phyloP scores from a whole-genome alignment of 2,888 invertebrate genomes.

The Cephus sareptanus region DNA sequence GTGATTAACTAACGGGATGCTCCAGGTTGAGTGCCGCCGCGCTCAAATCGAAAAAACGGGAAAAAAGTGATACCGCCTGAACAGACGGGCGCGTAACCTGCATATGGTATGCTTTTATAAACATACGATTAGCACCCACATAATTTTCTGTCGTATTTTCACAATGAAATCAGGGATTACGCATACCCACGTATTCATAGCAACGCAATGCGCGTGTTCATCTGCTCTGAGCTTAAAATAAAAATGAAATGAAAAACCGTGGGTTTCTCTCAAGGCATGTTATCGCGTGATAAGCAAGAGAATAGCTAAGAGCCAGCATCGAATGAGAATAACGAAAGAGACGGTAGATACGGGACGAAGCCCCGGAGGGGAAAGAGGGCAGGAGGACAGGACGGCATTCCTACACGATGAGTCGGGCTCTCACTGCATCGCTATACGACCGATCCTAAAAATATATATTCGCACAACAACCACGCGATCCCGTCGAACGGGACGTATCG shows the following conservation, averaged over 20 bases:
- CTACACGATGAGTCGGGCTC: conserved; percentile 45
- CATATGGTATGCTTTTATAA: too few species aligned
- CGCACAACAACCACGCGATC: too few species aligned
- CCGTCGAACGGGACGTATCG: too few species aligned
- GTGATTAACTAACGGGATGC: too few species aligned
- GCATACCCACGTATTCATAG: too few species aligned
- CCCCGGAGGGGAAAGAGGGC: conserved; percentile 4
- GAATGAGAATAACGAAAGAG: conserved; percentile 3
- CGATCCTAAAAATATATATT: conserved; percentile 41
- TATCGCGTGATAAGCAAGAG: too few species aligned
- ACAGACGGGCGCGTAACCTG: too few species aligned
- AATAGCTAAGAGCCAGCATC: too few species aligned
- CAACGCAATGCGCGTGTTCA: not conserved
- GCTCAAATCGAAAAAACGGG: too few species aligned
- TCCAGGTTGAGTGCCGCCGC: too few species aligned
- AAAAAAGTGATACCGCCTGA: too few species aligned
- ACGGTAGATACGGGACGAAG: not conserved
- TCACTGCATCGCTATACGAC: conserved; percentile 27
- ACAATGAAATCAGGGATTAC: not conserved
- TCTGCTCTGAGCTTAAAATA: not conserved
- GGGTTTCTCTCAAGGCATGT: too few species aligned
- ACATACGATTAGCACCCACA: not conserved
- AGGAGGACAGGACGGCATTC: conserved; percentile 47
- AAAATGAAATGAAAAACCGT: not conserved
- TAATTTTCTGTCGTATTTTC: not conserved